These are phyloP conservation scores for rabbit (Oryctolagus cuniculus) DNA, from an alignment of 2,113 vertebrate species.

Conservation along the genomic window mOryCun1.1 NC_091445.1:67637001-67637500, in stretches of 20 bases:
- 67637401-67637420: neutral
- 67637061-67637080: constrained; percentile 16
- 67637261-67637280: neutral
- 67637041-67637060: neutral
- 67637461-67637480: too few relatives aligned
- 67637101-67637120: neutral
- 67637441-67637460: too few relatives aligned
- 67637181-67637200: neutral
- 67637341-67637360: neutral
- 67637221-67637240: neutral
- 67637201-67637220: neutral
- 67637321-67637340: neutral
- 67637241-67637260: neutral
- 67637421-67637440: too few relatives aligned
- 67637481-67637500: too few relatives aligned
- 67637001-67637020: neutral
- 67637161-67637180: neutral
- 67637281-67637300: constrained; percentile 33
- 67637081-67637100: neutral
- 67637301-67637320: neutral
- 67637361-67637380: neutral
- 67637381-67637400: constrained; percentile 41
- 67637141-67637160: neutral
- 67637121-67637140: neutral
- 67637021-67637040: neutral